Evolutionary conservation across 2,797 vertebrate genomes (phyloP), one percentile per base, ranked within the genome.

Genomic region (Platalea minor): DNA sequence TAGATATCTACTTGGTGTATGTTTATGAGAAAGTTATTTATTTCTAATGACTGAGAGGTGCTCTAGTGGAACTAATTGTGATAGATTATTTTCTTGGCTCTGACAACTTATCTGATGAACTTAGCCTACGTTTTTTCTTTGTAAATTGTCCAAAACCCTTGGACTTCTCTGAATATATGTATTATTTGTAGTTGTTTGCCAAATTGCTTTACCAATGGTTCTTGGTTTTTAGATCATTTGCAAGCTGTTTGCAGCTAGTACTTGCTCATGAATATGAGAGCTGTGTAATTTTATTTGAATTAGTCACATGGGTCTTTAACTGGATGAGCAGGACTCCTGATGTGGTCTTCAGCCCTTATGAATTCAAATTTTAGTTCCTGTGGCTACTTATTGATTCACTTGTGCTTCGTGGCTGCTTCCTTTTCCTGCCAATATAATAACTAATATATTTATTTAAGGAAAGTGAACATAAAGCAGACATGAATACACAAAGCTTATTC

Each of bases 21-120:
- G 74, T 95, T 97, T 88, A 95, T 93, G 75, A 87, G 73, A 81
- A 97, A 96, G 82, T 95, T 97, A 95, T 93, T 97, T 97, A 94
- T 97, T 97, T 96, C 92, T 95, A 90, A 95, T 96, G 95, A 97
- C 83, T 82, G 93, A 97, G 89, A 96, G 68, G 61, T 97, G 87
- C 79, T 96, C 96, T 87, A 37, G 89, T 85, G 95, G 91, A 98
- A 97, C 95, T 97, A 97, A 98, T 97, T 96, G 77, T 95, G 94
- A 96, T 96, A 89, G 95, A 96, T 96, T 95, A 95, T 91, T 94
- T 95, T 88, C 83, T 86, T 73, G 80, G 75, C 87, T 70, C 63
- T 89, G 94, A 89, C 7, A 93, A 59, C 95, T 89, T 87, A 68
- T 92, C 80, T 81, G 73, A 64, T 89, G 73, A 96, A 96, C 26